These are phyloP conservation scores for Luffia ferchaultella DNA, from an alignment of 2,888 invertebrate genomes.

Conservation along the genomic window DNA sequence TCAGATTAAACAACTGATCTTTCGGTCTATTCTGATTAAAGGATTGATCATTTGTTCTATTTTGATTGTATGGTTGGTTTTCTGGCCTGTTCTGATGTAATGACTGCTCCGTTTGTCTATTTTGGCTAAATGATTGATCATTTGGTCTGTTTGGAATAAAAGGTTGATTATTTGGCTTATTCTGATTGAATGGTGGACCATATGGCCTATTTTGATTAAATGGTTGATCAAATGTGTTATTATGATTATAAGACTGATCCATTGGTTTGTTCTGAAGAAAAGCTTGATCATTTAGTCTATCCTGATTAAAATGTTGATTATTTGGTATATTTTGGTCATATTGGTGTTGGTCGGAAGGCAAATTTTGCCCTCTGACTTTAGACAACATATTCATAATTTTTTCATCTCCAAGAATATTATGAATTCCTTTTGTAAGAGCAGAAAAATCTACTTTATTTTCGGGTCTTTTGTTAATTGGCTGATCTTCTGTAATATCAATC, in stretches of 20 bases:
- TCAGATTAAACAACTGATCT: neutral
- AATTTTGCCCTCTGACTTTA: constrained; percentile 33
- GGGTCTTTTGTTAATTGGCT: constrained; percentile 10
- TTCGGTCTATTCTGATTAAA: neutral
- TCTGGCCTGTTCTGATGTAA: neutral
- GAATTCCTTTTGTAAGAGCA: constrained; percentile 69
- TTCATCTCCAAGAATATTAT: constrained; percentile 69
- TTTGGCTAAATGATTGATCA: neutral
- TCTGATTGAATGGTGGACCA: neutral
- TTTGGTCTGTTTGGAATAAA: neutral
- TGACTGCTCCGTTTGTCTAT: neutral
- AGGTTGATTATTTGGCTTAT: neutral
- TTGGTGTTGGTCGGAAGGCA: constrained; percentile 5
- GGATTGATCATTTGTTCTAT: neutral
- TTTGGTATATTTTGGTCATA: neutral
- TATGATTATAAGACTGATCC: neutral
- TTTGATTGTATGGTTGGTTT: neutral
- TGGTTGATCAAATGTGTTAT: neutral
- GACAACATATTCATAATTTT: constrained; percentile 70
- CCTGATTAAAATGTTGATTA: constrained; percentile 4
- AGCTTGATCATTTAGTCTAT: neutral
- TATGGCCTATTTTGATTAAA: neutral
- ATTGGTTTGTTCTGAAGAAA: neutral
- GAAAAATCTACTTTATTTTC: constrained; percentile 52
- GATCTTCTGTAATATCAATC: constrained; percentile 37